These are phyloP conservation scores for Orchesella cincta DNA, from an alignment of 1,140 invertebrate species.

Conservation along the genomic window DNA sequence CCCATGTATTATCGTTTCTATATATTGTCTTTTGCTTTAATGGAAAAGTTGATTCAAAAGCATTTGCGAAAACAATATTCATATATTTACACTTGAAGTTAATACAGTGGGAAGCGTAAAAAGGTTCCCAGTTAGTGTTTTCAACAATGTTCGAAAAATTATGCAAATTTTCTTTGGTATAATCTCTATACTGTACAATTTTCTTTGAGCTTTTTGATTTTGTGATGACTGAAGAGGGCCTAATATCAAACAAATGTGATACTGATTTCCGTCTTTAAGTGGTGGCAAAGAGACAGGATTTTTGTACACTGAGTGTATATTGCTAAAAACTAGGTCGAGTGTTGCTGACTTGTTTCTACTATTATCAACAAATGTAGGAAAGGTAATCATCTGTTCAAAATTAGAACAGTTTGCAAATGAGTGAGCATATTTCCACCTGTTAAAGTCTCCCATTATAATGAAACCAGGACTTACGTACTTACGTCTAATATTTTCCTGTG, in stretches of 20 bases:
- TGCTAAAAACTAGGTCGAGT: background rate
- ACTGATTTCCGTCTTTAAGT: background rate
- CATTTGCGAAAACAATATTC: background rate
- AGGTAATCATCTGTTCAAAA: background rate
- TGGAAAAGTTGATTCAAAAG: background rate
- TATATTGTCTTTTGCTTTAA: background rate
- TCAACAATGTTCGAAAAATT: background rate
- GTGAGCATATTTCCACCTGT: constrained; percentile 16
- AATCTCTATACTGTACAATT: background rate
- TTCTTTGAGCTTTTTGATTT: background rate
- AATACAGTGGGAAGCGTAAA: background rate
- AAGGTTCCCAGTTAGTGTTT: background rate
- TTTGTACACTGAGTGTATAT: background rate
- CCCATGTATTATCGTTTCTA: background rate
- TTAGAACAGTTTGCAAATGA: background rate
- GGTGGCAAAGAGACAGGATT: background rate
- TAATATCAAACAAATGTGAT: background rate
- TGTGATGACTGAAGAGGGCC: background rate
- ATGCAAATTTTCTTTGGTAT: background rate
- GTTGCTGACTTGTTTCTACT: background rate
- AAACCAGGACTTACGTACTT: background rate
- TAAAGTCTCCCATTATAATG: background rate
- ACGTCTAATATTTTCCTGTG: background rate
- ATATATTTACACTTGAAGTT: background rate
- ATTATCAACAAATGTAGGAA: background rate